A percentile compares a stretch with the other conserved stretches of the same genome.
Conservation (phyloP, 2,888 invertebrate species). For the Tetanocera ferruginea region DNA sequence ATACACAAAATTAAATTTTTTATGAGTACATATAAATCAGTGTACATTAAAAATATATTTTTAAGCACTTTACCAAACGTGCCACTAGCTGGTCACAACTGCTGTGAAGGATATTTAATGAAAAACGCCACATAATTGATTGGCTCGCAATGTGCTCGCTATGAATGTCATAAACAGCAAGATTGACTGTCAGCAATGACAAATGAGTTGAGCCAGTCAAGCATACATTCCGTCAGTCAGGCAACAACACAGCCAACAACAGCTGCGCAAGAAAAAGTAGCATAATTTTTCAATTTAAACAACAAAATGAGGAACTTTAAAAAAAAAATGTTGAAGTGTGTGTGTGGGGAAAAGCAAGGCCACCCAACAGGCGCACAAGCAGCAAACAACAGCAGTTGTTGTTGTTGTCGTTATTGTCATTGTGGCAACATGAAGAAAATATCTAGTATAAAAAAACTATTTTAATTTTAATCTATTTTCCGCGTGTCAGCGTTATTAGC, state of each 20-base stretch:
- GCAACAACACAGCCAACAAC: background rate
- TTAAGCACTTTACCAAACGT: too few species aligned
- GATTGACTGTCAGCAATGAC: slow-evolving; percentile 32
- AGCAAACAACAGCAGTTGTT: background rate
- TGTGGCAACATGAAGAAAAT: too few species aligned
- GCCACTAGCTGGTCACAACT: too few species aligned
- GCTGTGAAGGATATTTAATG: too few species aligned
- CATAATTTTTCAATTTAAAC: slow-evolving; percentile 2
- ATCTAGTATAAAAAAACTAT: background rate
- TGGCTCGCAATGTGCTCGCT: background rate
- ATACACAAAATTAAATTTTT: too few species aligned
- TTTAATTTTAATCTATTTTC: background rate
- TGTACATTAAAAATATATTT: too few species aligned
- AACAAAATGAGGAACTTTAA: background rate
- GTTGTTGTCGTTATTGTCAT: background rate
- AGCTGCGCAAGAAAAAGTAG: background rate
- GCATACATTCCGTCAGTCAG: background rate
- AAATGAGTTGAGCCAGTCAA: slow-evolving; percentile 10
- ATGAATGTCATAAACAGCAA: slow-evolving; percentile 8
- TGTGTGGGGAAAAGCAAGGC: slow-evolving; percentile 17
- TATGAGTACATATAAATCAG: too few species aligned
- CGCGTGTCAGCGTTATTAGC: slow-evolving; percentile 7
- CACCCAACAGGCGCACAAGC: background rate
- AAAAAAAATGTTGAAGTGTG: background rate
- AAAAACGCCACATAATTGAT: background rate